A percentile compares a stretch with the other conserved stretches of the same genome.
Evolutionary conservation across 1,140 invertebrate genomes (phyloP).

Genomic region (Pomacea maculata): DNA sequence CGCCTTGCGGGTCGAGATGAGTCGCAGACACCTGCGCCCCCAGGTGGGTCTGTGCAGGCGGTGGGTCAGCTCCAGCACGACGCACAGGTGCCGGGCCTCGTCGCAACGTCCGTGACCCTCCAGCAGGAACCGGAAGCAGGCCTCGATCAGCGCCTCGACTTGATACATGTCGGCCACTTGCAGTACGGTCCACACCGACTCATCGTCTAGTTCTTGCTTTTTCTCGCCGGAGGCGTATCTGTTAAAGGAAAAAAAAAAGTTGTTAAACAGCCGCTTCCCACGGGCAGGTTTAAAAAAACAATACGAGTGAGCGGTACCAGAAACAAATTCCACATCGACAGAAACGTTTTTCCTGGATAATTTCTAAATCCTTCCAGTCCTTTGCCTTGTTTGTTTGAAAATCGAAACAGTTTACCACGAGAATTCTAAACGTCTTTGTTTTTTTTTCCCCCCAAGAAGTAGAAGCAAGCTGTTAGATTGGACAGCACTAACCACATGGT

Average conservation of each 20-base stretch:
- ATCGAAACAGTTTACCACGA: too few species aligned
- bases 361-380: too few species aligned
- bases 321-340: too few species aligned
- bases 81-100: conserved; percentile 7
- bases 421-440: too few species aligned
- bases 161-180: conserved; percentile 17
- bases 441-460: too few species aligned
- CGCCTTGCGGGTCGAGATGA: neutral
- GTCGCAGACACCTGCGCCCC: neutral
- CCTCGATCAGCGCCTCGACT: neutral
- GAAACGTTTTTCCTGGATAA: too few species aligned
- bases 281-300: too few species aligned
- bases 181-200: conserved; percentile 9
- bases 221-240: neutral
- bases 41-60: conserved; percentile 1
- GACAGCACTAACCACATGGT: too few species aligned
- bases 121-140: conserved; percentile 16
- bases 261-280: too few species aligned
- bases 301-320: too few species aligned
- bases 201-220: neutral
- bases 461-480: too few species aligned
- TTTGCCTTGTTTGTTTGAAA: too few species aligned
- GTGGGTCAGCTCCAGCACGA: conserved; percentile 17
- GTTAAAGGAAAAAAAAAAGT: neutral
- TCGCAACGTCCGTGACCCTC: neutral